Base-by-base conservation (phyloP, 2,888 invertebrate genomes). In the Quadriops clusia region DNA sequence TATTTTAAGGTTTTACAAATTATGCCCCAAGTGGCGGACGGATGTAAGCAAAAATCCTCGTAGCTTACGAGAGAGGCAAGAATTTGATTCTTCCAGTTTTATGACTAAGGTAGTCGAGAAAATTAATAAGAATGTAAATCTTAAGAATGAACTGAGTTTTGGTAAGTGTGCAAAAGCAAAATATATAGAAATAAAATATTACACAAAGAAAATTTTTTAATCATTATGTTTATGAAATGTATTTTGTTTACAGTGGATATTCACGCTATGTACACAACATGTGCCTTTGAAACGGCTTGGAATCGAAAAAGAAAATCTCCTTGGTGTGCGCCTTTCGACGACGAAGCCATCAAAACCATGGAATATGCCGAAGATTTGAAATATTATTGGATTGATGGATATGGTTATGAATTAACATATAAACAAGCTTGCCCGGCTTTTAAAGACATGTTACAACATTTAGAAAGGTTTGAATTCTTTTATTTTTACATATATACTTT, bases 281-380 rank as follows among this genome's bases (percentile, higher is more conserved):
- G 89, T 58, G 76, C 74, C 1, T 87, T 76, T 58, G 87, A 87
- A 62, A 83, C 80, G 3, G 78, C 87, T n/a, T 83, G 83, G 82
- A 65, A 71, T 36, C 70, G 70, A 41, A 58, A 42, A 28, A 44
- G 40, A 11, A 55, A 53, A 20, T 85, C 86, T 4, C 79, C 85
- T 0, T 89, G 89, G 89, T 89, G 89, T 61, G 66, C 68, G 40
- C 64, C 74, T 17, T 79, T 89, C 50, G 69, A 75, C 40, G 49
- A 63, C 33, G 58, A 72, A 3, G 70, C 74, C 41, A 63, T 79
- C 3, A 58, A 65, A 56, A 60, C 68, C 10, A 45, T 86, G 33
- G 85, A 86, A 57, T 89, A 79, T 53, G 69, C 67, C 16, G 72
- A 77, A 48, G 87, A 89, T 53, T 54, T 89, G 30, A 74, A 78